Percentiles rank a stretch among this genome's conserved stretches.
Conservation (phyloP, 2,113 vertebrate species). For the Mystacornis crossleyi region DNA sequence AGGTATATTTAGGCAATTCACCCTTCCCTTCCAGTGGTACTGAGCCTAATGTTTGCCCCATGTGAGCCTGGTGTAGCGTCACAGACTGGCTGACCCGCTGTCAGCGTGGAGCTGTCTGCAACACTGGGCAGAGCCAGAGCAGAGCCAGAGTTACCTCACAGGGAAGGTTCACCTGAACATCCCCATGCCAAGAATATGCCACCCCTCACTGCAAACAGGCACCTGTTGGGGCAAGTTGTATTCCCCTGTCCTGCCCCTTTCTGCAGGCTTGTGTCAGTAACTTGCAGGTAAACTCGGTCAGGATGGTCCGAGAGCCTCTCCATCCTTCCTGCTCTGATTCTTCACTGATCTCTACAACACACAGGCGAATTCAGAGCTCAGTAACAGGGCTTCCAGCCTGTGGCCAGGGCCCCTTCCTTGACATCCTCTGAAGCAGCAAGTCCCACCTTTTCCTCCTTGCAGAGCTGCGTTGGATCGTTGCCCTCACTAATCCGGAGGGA, state of each 20-base stretch:
- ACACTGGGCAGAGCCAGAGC: neutral
- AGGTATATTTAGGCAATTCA: too few relatives aligned
- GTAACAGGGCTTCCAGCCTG: neutral
- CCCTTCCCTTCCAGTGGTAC: neutral
- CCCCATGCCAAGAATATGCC: fast-evolving
- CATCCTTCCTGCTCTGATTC: neutral
- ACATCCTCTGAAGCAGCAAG: constrained; percentile 27
- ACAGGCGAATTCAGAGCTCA: neutral
- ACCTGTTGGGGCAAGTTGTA: neutral
- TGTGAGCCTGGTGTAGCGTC: neutral
- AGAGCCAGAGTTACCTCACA: neutral
- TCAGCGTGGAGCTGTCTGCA: neutral
- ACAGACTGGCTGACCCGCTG: neutral
- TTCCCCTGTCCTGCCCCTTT: neutral
- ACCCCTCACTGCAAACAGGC: neutral
- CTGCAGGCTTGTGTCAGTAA: neutral
- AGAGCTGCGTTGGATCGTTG: neutral
- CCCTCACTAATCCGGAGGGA: neutral
- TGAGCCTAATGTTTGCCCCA: neutral
- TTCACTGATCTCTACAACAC: neutral
- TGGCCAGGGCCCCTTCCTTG: constrained; percentile 44
- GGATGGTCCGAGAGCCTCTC: neutral
- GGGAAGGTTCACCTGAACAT: neutral
- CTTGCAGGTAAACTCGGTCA: neutral
- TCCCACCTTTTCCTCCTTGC: constrained; percentile 60